A percentile compares a stretch with the other conserved stretches of the same genome.
Conservation (phyloP, 2,888 invertebrate species). For the Caenorhabditis macrosperma region DNA sequence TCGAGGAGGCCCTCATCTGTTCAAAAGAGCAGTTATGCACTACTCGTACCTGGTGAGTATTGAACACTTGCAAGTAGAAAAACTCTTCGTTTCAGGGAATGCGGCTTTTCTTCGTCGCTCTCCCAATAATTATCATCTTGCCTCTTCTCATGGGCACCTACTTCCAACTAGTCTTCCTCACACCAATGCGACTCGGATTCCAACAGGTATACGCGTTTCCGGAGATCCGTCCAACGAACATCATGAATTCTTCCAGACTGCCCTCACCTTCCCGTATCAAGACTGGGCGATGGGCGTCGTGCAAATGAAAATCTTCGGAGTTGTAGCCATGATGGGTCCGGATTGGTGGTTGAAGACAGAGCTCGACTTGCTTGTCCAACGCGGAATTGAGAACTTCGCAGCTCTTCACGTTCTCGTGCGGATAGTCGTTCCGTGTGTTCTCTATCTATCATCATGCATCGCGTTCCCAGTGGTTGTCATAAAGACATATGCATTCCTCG, state of each 20-base stretch:
- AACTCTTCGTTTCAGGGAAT: slow-evolving; percentile 61
- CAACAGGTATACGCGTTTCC: no score
- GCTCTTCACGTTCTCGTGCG: slow-evolving; percentile 87
- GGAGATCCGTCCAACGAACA: no score
- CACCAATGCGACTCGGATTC: slow-evolving; percentile 90
- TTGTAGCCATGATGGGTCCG: slow-evolving; percentile 94
- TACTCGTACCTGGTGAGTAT: slow-evolving; percentile 32
- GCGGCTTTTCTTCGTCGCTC: slow-evolving; percentile 83
- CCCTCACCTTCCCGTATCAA: slow-evolving; percentile 84
- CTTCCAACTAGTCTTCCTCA: slow-evolving; percentile 90
- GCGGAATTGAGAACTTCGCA: slow-evolving; percentile 94
- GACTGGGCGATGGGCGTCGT: slow-evolving; percentile 98
- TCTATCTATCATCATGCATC: slow-evolving; percentile 90
- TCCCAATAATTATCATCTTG: slow-evolving; percentile 89
- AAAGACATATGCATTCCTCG: slow-evolving; percentile 82
- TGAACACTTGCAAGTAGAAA: no score
- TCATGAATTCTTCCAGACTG: slow-evolving; percentile 84
- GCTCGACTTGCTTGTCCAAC: slow-evolving; percentile 86
- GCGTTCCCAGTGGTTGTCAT: slow-evolving; percentile 94
- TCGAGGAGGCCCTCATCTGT: slow-evolving; percentile 32
- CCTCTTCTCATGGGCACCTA: slow-evolving; percentile 93
- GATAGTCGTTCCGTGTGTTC: slow-evolving; percentile 91
- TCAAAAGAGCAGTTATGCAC: slow-evolving; percentile 38
- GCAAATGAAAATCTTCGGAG: slow-evolving; percentile 97
- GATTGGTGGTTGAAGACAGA: slow-evolving; percentile 95